Evolutionary conservation across 2,113 vertebrate species (phyloP).

Genomic region (Cheirogaleus medius): DNA sequence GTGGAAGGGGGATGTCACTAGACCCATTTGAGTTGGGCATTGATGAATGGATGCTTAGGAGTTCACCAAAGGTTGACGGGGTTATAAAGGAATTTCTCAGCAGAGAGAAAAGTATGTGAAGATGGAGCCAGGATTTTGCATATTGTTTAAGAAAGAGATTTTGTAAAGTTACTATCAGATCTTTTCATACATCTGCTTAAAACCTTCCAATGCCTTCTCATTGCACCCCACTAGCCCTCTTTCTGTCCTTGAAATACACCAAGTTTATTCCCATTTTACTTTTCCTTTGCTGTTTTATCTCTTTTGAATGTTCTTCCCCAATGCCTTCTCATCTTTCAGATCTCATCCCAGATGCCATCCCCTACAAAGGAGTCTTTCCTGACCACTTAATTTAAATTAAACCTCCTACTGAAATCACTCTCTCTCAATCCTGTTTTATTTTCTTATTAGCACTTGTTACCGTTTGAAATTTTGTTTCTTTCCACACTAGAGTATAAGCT

Average conservation of each 20-base stretch:
- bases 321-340: background rate
- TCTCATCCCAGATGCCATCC: background rate
- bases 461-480: background rate
- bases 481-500: background rate
- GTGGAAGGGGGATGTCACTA: background rate
- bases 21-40: background rate
- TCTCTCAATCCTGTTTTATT: background rate
- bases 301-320: background rate
- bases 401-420: background rate
- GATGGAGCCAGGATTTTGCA: background rate
- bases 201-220: background rate
- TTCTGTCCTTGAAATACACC: background rate
- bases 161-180: background rate
- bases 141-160: background rate
- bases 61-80: background rate
- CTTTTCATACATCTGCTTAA: background rate
- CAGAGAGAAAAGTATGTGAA: background rate
- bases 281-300: background rate
- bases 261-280: background rate
- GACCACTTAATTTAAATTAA: conserved; percentile 16
- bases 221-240: background rate
- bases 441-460: background rate
- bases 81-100: background rate
- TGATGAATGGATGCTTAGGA: background rate
- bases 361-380: background rate